Evolutionary conservation across 2,888 invertebrate species (phyloP).

Genomic region (Drosophila acutilabella): DNA sequence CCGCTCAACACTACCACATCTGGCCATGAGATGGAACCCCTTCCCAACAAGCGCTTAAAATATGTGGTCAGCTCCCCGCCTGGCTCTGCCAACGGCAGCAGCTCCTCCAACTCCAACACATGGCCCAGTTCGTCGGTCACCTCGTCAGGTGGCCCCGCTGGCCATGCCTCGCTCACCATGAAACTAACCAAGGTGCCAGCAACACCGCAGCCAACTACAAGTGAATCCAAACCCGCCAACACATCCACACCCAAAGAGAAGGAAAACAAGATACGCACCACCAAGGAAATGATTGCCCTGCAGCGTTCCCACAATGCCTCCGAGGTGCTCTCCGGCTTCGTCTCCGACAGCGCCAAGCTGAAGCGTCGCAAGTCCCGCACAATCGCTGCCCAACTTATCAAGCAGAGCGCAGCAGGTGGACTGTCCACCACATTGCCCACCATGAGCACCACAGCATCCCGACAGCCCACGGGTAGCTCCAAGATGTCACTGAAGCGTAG

Average conservation of each 20-base stretch:
- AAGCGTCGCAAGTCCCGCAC: slow-evolving; percentile 77
- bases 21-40: slow-evolving; percentile 48
- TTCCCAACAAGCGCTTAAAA: slow-evolving; percentile 57
- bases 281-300: slow-evolving; percentile 88
- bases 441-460: background rate
- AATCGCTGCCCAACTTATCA: slow-evolving; percentile 25
- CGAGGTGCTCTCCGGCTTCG: slow-evolving; percentile 88
- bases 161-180: slow-evolving; percentile 68
- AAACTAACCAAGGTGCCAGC: slow-evolving; percentile 66
- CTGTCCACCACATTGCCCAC: slow-evolving; percentile 41
- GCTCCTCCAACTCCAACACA: slow-evolving; percentile 53
- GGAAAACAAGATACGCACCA: slow-evolving; percentile 81
- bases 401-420: slow-evolving; percentile 1
- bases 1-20: slow-evolving; percentile 10
- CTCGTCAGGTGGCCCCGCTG: slow-evolving; percentile 28
- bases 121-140: slow-evolving; percentile 37
- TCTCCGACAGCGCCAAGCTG: slow-evolving; percentile 85
- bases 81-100: slow-evolving; percentile 59
- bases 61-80: slow-evolving; percentile 70
- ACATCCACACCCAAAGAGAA: slow-evolving; percentile 59
- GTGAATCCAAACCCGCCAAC: slow-evolving; percentile 21
- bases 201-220: slow-evolving; percentile 10
- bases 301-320: slow-evolving; percentile 89
- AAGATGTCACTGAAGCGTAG: slow-evolving; percentile 51
- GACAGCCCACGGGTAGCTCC: background rate